A percentile compares a stretch with the other conserved stretches of the same genome.
phyloP scores from a whole-genome alignment of 2,888 invertebrate species.

The Pyrocoelia pectoralis region DNA sequence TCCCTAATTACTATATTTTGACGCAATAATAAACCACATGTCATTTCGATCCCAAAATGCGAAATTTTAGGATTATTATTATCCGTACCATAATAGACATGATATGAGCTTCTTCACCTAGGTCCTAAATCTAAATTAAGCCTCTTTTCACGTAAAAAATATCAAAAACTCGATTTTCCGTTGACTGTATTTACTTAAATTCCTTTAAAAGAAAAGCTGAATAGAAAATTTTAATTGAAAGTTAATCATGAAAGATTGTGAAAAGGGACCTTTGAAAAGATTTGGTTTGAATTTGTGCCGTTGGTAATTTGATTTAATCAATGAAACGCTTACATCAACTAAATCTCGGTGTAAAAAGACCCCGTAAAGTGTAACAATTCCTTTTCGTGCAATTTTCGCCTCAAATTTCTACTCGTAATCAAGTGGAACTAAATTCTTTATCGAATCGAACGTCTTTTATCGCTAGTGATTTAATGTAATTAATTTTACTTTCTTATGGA shows the following conservation, averaged over 20 bases:
- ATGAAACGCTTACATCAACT: conserved; percentile 18
- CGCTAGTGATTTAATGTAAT: background rate
- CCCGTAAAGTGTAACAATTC: conserved; percentile 15
- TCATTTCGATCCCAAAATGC: no score
- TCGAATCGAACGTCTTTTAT: conserved; percentile 13
- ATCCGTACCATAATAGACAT: no score
- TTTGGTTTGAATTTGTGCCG: background rate
- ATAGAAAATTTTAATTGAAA: background rate
- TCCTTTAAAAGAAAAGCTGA: background rate
- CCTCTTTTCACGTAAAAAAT: background rate
- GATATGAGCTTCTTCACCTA: background rate
- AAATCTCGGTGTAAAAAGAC: conserved; percentile 9
- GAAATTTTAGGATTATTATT: no score
- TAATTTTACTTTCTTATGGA: background rate
- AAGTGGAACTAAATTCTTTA: conserved; percentile 16
- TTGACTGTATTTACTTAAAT: background rate
- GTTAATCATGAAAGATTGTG: background rate
- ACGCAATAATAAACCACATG: no score
- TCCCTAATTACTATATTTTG: no score
- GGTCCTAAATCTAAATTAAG: background rate
- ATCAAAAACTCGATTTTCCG: background rate
- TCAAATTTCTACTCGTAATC: conserved; percentile 17
- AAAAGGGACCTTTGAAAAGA: background rate
- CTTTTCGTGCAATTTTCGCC: conserved; percentile 12
- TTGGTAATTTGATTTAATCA: conserved; percentile 17